Evolutionary conservation across 2,113 vertebrate species (phyloP).

Genomic region (Catagonus wagneri): DNA sequence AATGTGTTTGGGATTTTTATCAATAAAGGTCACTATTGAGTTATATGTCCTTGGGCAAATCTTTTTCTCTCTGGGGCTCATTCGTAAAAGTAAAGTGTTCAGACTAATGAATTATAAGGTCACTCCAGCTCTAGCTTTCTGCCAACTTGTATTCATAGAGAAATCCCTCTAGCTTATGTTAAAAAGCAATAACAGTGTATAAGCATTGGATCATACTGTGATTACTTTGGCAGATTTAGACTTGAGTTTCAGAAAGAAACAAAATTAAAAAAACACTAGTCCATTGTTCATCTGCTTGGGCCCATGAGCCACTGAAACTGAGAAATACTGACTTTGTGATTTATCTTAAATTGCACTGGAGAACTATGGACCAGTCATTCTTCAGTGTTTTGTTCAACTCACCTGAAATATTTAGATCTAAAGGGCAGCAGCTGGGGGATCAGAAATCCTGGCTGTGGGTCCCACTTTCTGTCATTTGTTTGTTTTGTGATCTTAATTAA

Average conservation of each 20-base stretch:
- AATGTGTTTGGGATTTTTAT: constrained; percentile 2
- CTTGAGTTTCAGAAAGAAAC: background rate
- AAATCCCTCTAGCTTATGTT: background rate
- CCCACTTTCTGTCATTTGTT: background rate
- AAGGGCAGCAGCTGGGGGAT: background rate
- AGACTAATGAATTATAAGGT: background rate
- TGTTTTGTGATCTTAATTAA: background rate
- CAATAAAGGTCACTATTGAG: background rate
- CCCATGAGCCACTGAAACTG: background rate
- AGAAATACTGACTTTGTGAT: background rate
- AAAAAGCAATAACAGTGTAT: background rate
- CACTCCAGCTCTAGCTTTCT: background rate
- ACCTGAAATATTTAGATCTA: background rate
- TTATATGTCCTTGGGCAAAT: background rate
- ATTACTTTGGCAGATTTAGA: background rate
- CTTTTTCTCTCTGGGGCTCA: background rate
- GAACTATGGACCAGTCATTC: background rate
- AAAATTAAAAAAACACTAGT: background rate
- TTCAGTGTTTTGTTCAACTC: background rate
- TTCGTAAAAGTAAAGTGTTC: background rate
- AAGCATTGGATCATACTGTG: background rate
- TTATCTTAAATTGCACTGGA: background rate
- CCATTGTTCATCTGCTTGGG: background rate
- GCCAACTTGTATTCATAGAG: background rate
- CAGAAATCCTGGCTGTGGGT: background rate